Evolutionary conservation across 2,888 invertebrate species (phyloP).

Genomic region (Hemistola chrysoprasaria): DNA sequence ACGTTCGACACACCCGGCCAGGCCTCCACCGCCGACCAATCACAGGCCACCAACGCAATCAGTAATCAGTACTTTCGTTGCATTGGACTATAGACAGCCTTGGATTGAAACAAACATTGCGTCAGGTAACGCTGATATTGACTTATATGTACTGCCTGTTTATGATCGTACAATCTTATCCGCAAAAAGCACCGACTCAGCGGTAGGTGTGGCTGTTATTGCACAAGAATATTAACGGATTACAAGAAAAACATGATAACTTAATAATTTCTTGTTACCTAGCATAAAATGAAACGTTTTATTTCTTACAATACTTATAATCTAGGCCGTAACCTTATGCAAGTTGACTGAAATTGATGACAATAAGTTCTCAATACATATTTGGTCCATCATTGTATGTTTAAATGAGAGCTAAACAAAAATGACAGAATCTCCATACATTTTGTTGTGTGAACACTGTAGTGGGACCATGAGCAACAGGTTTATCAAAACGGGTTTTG

Average conservation of each 20-base stretch:
- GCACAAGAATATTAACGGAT: slow-evolving; percentile 1
- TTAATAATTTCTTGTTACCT: too few relatives aligned
- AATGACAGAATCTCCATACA: slow-evolving; percentile 12
- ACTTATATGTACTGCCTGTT: slow-evolving; percentile 15
- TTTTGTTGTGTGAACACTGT: slow-evolving; percentile 8
- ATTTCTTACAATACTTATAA: too few relatives aligned
- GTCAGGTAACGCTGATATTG: slow-evolving; percentile 45
- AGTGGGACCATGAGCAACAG: slow-evolving; percentile 18
- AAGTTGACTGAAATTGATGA: too few relatives aligned
- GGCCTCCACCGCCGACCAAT: slow-evolving; percentile 71
- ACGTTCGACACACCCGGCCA: slow-evolving; percentile 75
- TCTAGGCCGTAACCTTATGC: too few relatives aligned
- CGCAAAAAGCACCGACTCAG: slow-evolving; percentile 16
- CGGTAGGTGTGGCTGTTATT: slow-evolving; percentile 13
- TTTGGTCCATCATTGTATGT: not conserved
- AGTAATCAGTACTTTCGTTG: slow-evolving; percentile 65
- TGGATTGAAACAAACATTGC: slow-evolving; percentile 58
- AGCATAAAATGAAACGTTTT: too few relatives aligned
- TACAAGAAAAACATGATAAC: too few relatives aligned
- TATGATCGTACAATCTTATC: slow-evolving; percentile 12
- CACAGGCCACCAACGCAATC: slow-evolving; percentile 55
- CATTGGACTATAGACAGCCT: slow-evolving; percentile 67
- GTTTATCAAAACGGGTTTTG: slow-evolving; percentile 3
- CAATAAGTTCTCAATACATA: too few relatives aligned
- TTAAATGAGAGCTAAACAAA: slow-evolving; percentile 7